Percentiles rank a stretch among this genome's conserved stretches.
Evolutionary conservation across 1,140 invertebrate species (phyloP).

Genomic region (Zeugodacus cucurbitae): DNA sequence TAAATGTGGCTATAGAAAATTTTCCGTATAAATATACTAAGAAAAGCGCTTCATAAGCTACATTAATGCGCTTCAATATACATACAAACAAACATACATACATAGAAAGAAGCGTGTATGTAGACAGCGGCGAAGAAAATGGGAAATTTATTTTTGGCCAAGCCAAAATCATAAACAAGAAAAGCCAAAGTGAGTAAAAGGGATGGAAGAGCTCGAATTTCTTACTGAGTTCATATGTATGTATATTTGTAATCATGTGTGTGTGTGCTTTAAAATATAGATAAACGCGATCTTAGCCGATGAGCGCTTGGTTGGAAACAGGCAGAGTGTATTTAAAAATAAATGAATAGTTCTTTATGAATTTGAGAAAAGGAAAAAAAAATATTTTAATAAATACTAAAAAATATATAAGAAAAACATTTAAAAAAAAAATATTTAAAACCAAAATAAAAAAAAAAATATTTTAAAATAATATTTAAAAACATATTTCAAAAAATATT

Average conservation of each 20-base stretch:
- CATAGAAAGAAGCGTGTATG: neutral
- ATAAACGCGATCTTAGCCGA: neutral
- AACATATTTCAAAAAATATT: no score
- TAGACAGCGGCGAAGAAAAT: neutral
- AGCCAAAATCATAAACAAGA: conserved; percentile 31
- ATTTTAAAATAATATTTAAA: neutral
- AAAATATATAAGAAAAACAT: neutral
- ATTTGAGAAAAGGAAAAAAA: neutral
- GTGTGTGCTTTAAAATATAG: neutral
- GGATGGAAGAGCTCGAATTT: conserved; percentile 9
- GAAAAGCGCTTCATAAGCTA: conserved; percentile 13
- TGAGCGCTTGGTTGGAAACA: neutral
- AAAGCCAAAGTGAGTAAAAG: conserved; percentile 23
- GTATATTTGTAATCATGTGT: neutral
- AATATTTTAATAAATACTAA: neutral
- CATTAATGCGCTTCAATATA: neutral
- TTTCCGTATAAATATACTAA: neutral
- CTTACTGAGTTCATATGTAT: neutral
- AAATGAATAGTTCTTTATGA: no score
- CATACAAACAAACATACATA: neutral
- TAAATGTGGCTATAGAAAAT: neutral
- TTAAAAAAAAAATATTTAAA: no score
- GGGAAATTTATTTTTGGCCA: conserved; percentile 33
- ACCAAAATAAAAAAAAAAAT: neutral
- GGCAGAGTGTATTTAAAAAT: neutral